Conservation (phyloP, 2,888 invertebrate genomes). For the Cephonodes hylas region DNA sequence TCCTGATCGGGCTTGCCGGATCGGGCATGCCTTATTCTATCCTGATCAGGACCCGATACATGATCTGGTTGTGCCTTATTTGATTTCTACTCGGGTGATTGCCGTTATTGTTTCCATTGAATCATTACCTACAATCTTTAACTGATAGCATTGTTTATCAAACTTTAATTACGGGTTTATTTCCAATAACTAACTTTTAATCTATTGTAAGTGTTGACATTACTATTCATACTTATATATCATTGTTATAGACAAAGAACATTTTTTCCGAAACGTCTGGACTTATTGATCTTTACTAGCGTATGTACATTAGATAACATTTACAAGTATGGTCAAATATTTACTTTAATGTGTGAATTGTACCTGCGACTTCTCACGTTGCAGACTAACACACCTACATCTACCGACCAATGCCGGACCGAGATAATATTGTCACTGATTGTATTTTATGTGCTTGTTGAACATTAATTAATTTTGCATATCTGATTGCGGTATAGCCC, state of each 20-base stretch:
- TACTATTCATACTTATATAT: background rate
- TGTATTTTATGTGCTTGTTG: background rate
- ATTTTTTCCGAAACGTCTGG: background rate
- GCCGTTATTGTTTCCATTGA: background rate
- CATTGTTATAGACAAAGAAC: background rate
- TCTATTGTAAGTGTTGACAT: background rate
- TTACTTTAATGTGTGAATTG: conserved; percentile 1
- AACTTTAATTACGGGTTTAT: background rate
- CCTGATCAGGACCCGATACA: too few relatives aligned
- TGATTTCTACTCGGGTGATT: too few relatives aligned
- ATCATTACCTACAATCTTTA: background rate
- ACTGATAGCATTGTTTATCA: background rate
- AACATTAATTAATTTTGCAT: background rate
- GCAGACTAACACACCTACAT: background rate
- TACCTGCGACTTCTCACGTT: background rate
- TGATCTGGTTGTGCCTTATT: too few relatives aligned
- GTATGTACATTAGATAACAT: background rate
- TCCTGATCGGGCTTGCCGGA: too few relatives aligned
- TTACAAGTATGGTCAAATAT: conserved; percentile 1
- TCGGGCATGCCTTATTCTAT: too few relatives aligned
- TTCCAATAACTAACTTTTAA: background rate
- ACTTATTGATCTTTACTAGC: background rate
- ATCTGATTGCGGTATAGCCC: background rate
- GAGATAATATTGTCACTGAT: background rate
- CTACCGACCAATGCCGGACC: background rate